These are phyloP conservation scores for Numenius phaeopus DNA, from an alignment of 2,797 vertebrate species.

Conservation along the genomic window DNA sequence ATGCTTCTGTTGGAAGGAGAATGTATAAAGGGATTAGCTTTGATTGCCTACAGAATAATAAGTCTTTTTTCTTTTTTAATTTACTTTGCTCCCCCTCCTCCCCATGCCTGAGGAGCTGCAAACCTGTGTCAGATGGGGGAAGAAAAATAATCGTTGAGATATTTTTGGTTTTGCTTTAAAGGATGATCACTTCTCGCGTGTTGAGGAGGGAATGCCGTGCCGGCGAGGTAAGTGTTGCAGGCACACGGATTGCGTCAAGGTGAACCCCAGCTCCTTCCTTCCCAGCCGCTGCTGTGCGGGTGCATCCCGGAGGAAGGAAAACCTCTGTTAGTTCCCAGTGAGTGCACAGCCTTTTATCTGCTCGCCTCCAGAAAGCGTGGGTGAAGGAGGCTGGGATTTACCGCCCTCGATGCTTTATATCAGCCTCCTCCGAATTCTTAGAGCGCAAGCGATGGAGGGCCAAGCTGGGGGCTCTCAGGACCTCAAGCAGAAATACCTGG, in stretches of 20 bases:
- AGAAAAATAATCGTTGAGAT: background rate
- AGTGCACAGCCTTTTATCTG: background rate
- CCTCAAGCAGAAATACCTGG: fast-evolving
- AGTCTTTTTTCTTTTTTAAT: background rate
- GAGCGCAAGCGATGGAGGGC: background rate
- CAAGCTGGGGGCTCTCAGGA: background rate
- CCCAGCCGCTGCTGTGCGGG: background rate
- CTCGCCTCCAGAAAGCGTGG: background rate
- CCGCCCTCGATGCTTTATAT: background rate
- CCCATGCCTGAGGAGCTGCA: slow-evolving; percentile 41
- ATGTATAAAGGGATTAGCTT: background rate
- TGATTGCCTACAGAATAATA: background rate
- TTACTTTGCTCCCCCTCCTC: slow-evolving; percentile 16
- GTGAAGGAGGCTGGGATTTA: slow-evolving; percentile 28
- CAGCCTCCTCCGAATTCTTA: background rate
- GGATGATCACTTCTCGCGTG: background rate
- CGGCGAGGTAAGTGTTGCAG: slow-evolving; percentile 40
- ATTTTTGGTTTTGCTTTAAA: slow-evolving; percentile 49
- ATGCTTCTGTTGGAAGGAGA: slow-evolving; percentile 16
- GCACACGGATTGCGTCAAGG: background rate
- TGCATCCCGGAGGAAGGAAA: background rate
- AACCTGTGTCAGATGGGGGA: slow-evolving; percentile 39
- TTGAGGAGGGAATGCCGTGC: background rate
- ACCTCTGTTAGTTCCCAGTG: background rate
- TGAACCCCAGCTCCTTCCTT: background rate